phyloP scores from a whole-genome alignment of 1,140 invertebrate species.

The Dinoponera quadriceps region DNA sequence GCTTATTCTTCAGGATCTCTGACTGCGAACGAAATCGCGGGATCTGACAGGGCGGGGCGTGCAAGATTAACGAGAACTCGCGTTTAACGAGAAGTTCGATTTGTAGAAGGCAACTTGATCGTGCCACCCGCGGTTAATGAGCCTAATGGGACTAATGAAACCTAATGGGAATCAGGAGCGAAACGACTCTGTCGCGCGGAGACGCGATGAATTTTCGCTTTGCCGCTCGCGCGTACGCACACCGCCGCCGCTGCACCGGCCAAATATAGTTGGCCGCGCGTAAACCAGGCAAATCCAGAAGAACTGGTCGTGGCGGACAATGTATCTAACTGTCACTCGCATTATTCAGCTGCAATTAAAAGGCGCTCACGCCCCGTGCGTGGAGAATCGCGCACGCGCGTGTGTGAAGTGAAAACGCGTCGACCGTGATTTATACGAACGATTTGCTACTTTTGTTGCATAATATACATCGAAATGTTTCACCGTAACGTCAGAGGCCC shows the following conservation, averaged over 20 bases:
- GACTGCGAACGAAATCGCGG: not conserved
- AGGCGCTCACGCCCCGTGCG: constrained; percentile 28
- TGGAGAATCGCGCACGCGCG: not conserved
- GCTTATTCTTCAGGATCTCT: not conserved
- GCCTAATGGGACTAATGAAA: constrained; percentile 53
- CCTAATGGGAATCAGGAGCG: constrained; percentile 9
- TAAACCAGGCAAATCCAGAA: constrained; percentile 45
- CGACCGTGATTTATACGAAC: not conserved
- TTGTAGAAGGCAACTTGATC: constrained; percentile 50
- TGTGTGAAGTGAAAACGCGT: not conserved
- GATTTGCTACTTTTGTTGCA: too few relatives aligned
- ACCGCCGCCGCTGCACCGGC: constrained; percentile 5
- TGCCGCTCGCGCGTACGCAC: not conserved
- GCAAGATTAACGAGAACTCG: constrained; percentile 37
- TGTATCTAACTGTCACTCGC: constrained; percentile 56
- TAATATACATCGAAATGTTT: too few relatives aligned
- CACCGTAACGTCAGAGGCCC: too few relatives aligned
- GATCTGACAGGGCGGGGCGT: not conserved
- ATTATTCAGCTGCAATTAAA: constrained; percentile 61
- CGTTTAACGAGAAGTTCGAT: constrained; percentile 55
- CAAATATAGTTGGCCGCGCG: constrained; percentile 59
- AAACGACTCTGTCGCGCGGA: constrained; percentile 55
- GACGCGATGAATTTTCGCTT: constrained; percentile 56
- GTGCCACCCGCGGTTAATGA: constrained; percentile 66
- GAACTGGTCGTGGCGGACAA: constrained; percentile 62